Evolutionary conservation across 2,797 vertebrate genomes (phyloP), one percentile per base, ranked within the genome.

Genomic region (Pyrocephalus nanus): DNA sequence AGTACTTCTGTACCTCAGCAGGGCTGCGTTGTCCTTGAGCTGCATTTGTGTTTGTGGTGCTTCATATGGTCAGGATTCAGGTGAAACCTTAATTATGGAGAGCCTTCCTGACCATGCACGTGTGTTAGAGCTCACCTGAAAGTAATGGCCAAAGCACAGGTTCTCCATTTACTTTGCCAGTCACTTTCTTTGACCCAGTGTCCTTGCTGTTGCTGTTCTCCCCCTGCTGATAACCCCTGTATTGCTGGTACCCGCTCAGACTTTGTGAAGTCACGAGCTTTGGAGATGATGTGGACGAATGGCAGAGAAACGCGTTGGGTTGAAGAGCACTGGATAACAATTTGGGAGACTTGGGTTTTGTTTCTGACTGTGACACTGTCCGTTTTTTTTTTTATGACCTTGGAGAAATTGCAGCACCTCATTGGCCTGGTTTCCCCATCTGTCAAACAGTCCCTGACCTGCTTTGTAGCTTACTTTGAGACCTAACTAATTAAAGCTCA

Each of bases 341-440:
- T 30, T 66, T 15, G 13, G n/a, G 21, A 55, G 50, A 55, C 16
- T 11, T n/a, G 15, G 5, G 45, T 14, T 95, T 83, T 6, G 5
- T 40, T 90, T 87, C 55, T 77, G 47, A n/a, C 23, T 48, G 32
- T 80, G 53, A 42, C 64, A 60, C 40, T 76, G 40, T 34, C 21
- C 26, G n/a, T 38, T 38, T 61, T 61, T 67, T 42, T 90, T 84
- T 58, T 60, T 50, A 54, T 64, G 81, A 90, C 86, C 70, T 96
- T 83, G 58, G 55, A 58, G 53, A 78, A 75, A 48, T 8, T 86
- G 50, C 66, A 84, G 75, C 75, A 53, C 87, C 76, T 83, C 14
- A 3, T 48, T 77, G 84, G 51, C 80, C 94, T 90, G 79, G 58
- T 92, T 96, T 96, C 43, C 51, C 70, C 76, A 78, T 95, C 92